Evolutionary conservation across 2,888 invertebrate species (phyloP).

Genomic region (Cryptus viduatorius): DNA sequence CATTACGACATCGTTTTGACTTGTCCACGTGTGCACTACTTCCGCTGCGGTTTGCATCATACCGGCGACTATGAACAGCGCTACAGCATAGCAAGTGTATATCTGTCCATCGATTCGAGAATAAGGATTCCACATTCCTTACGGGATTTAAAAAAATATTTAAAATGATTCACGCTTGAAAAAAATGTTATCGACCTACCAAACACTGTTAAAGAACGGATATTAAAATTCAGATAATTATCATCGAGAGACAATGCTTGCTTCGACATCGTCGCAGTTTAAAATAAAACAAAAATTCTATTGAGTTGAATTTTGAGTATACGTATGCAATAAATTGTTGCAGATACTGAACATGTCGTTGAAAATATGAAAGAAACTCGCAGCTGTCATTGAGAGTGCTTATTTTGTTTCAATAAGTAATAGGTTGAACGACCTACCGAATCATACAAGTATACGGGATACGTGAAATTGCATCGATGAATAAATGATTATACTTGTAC

Average conservation of each 20-base stretch:
- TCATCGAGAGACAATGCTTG: constrained; percentile 36
- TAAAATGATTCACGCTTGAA: background rate
- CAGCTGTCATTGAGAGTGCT: too few species aligned
- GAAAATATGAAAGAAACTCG: background rate
- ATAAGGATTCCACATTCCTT: constrained; percentile 64
- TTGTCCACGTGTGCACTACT: constrained; percentile 54
- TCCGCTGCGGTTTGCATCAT: constrained; percentile 48
- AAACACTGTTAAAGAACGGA: constrained; percentile 45
- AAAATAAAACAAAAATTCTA: background rate
- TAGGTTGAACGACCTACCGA: too few species aligned
- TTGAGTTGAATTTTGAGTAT: background rate
- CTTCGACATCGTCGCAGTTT: background rate
- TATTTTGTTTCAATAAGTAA: too few species aligned
- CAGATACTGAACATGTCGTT: background rate
- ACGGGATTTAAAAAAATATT: background rate
- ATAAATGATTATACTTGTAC: too few species aligned
- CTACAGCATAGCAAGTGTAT: constrained; percentile 51
- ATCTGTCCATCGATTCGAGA: constrained; percentile 10
- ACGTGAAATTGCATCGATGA: too few species aligned
- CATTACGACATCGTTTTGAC: constrained; percentile 43
- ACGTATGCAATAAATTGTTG: background rate
- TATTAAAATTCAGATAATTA: constrained; percentile 59
- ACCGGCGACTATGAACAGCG: constrained; percentile 60
- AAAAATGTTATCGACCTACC: constrained; percentile 48
- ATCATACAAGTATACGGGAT: too few species aligned